These are phyloP conservation scores for Climacteris rufus DNA, from an alignment of 2,113 vertebrate species.

Conservation along the genomic window DNA sequence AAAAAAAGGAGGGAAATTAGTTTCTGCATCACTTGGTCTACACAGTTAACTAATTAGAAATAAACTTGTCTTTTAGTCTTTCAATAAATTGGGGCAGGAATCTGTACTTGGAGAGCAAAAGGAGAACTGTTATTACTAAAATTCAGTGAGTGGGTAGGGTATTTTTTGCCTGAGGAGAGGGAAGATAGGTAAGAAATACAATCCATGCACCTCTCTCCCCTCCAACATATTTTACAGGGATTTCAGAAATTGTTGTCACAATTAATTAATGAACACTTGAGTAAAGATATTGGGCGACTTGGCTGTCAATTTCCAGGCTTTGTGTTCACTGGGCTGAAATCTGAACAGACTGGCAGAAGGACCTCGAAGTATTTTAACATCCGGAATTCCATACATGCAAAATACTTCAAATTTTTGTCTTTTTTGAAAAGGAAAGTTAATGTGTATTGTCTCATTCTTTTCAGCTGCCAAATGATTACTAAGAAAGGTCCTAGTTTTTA, in stretches of 20 bases:
- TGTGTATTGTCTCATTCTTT: neutral
- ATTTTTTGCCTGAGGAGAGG: neutral
- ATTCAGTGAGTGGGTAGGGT: neutral
- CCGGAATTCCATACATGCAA: neutral
- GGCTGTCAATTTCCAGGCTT: neutral
- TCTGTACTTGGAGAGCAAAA: neutral
- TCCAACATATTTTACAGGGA: neutral
- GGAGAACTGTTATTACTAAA: neutral
- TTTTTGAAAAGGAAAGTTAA: neutral
- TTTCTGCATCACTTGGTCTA: constrained; percentile 20
- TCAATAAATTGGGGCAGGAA: neutral
- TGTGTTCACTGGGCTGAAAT: neutral
- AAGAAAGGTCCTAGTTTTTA: neutral
- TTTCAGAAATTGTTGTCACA: neutral
- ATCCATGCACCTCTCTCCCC: neutral
- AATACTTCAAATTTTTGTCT: neutral
- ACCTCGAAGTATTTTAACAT: neutral
- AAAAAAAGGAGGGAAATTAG: constrained; percentile 29
- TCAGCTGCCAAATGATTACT: neutral
- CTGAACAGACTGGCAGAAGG: neutral
- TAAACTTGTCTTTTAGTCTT: constrained; percentile 14
- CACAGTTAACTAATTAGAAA: constrained; percentile 13
- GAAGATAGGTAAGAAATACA: neutral
- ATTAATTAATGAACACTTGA: neutral
- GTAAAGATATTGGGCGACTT: neutral